Percentiles rank a stretch among this genome's conserved stretches.
phyloP scores from a whole-genome alignment of 2,888 invertebrate species.

The Mactromeris polynyma region DNA sequence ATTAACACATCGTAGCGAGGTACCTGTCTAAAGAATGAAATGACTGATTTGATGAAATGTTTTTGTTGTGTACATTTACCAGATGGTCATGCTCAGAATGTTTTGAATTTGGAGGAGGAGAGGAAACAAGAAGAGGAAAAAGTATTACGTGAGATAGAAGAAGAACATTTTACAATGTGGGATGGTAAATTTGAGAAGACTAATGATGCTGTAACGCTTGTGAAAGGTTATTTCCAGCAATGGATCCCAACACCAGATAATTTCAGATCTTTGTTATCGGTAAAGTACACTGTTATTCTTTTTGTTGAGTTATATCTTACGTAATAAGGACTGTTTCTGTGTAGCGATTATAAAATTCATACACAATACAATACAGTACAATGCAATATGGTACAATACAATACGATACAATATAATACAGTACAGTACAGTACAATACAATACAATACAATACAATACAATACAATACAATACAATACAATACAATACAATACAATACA shows the following conservation, averaged over 20 bases:
- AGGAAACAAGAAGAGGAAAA: conserved; percentile 61
- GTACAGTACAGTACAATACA: conserved; percentile 31
- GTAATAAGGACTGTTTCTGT: too few relatives aligned
- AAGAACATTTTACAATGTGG: conserved; percentile 65
- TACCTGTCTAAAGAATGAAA: too few relatives aligned
- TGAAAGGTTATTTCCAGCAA: conserved; percentile 82
- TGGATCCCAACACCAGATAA: conserved; percentile 82
- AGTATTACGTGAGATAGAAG: conserved; percentile 65
- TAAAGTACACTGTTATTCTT: conserved; percentile 26
- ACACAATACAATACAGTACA: neutral
- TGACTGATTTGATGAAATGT: too few relatives aligned
- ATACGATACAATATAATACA: neutral
- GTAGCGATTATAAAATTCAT: too few relatives aligned
- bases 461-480: conserved; percentile 25
- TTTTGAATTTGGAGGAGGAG: conserved; percentile 72
- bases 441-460: conserved; percentile 31
- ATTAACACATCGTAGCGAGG: too few relatives aligned
- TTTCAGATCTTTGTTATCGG: conserved; percentile 75
- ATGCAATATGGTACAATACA: neutral
- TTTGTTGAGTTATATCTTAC: neutral
- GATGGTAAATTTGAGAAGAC: conserved; percentile 71
- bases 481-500: neutral
- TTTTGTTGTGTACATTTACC: neutral
- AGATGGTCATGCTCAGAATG: conserved; percentile 66
- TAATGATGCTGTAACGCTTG: conserved; percentile 78